Evolutionary conservation across 2,113 vertebrate species (phyloP).

Genomic region (Anser brachyrhynchus): DNA sequence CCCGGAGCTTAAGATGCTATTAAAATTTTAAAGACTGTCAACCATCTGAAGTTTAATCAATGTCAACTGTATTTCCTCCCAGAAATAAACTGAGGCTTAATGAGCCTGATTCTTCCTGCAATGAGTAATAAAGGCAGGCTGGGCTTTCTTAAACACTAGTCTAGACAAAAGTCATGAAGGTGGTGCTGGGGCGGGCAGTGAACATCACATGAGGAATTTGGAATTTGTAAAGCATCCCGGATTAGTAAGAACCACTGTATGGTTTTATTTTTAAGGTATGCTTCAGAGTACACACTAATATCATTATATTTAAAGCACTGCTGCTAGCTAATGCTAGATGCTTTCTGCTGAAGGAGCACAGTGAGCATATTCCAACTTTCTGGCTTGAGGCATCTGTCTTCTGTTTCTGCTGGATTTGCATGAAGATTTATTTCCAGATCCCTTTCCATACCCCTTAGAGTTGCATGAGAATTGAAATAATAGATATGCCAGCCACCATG

Average conservation of each 20-base stretch:
- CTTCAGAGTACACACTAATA: not conserved
- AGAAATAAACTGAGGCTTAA: not conserved
- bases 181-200: not conserved
- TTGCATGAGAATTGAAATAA: not conserved
- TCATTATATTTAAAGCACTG: not conserved
- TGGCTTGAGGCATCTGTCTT: not conserved
- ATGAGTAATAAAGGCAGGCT: not conserved
- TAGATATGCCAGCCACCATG: not conserved
- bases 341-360: not conserved
- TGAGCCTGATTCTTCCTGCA: not conserved
- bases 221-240: not conserved
- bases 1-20: not conserved
- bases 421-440: not conserved
- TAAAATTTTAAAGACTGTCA: slow-evolving; percentile 15
- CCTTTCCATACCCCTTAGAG: not conserved
- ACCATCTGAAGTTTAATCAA: not conserved
- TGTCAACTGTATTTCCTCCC: not conserved
- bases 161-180: not conserved
- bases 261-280: not conserved
- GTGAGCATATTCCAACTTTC: not conserved
- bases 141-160: not conserved
- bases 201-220: not conserved
- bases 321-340: not conserved
- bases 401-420: slow-evolving; percentile 14
- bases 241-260: not conserved